Percentiles rank a stretch among this genome's conserved stretches.
Evolutionary conservation across 2,797 vertebrate genomes (phyloP).

Genomic region (Onychomys torridus): DNA sequence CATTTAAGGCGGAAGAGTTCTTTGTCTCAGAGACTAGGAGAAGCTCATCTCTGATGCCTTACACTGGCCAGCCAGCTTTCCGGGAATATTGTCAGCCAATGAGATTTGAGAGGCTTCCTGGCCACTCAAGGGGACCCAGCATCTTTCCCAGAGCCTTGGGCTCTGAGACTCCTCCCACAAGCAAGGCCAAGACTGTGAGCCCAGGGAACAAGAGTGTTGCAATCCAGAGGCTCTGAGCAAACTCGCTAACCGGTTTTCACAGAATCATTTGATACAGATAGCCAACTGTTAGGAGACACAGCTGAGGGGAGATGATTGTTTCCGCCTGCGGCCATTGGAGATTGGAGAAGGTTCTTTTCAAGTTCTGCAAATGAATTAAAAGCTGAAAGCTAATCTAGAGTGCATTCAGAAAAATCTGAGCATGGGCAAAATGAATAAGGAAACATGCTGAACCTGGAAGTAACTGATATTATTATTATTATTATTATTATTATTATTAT

Average conservation of each 20-base stretch:
- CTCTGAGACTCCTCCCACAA: background rate
- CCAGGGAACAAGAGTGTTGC: background rate
- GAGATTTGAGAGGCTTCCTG: background rate
- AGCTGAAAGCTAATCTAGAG: background rate
- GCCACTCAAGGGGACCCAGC: background rate
- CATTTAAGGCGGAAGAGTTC: background rate
- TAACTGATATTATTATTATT: background rate
- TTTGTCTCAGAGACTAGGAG: background rate
- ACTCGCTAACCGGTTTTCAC: background rate
- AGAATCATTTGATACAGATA: background rate
- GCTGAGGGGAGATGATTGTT: background rate
- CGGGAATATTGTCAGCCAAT: background rate
- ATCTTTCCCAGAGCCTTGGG: background rate
- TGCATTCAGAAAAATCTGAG: background rate
- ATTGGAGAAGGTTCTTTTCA: constrained; percentile 42
- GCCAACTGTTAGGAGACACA: background rate
- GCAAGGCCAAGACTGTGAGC: background rate
- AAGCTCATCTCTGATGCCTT: background rate
- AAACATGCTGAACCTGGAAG: background rate
- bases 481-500: background rate
- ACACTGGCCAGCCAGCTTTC: fast-evolving
- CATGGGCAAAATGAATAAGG: background rate
- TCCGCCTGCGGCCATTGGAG: background rate
- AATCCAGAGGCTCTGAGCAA: background rate
- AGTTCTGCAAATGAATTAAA: background rate